Evolutionary conservation across 2,797 vertebrate species (phyloP).

Genomic region (Mormyrops boulengeri): DNA sequence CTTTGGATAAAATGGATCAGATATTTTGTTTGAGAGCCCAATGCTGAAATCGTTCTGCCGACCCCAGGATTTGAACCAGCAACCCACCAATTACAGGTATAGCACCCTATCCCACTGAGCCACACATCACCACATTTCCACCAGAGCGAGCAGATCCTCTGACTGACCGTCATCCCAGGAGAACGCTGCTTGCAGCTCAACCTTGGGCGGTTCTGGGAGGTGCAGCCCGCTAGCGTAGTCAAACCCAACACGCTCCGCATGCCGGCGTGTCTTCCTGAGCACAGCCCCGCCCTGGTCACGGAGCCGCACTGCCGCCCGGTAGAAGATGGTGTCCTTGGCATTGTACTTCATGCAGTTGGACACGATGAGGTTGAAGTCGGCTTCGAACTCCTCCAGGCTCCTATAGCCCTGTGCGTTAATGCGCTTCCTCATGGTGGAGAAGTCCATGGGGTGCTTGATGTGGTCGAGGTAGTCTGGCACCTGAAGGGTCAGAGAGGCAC

Average conservation of each 20-base stretch:
- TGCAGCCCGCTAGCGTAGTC: slow-evolving; percentile 83
- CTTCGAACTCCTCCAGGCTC: slow-evolving; percentile 82
- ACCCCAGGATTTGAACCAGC: neutral
- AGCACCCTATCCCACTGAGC: neutral
- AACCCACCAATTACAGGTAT: neutral
- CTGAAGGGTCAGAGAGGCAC: slow-evolving; percentile 49
- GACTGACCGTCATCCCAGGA: slow-evolving; percentile 90
- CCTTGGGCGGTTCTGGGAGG: slow-evolving; percentile 71
- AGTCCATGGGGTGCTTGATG: slow-evolving; percentile 91
- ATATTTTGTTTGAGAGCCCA: neutral
- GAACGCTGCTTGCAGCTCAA: slow-evolving; percentile 67
- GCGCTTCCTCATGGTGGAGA: slow-evolving; percentile 85
- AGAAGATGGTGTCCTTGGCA: slow-evolving; percentile 91
- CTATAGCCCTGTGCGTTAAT: slow-evolving; percentile 79
- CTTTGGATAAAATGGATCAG: neutral
- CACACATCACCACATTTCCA: neutral
- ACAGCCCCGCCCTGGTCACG: slow-evolving; percentile 87
- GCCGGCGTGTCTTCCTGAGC: slow-evolving; percentile 78
- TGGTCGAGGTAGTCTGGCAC: slow-evolving; percentile 95
- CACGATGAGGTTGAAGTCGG: slow-evolving; percentile 89
- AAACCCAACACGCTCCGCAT: slow-evolving; percentile 78
- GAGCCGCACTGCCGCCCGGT: slow-evolving; percentile 81
- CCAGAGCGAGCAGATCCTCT: neutral
- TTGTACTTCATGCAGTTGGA: slow-evolving; percentile 97
- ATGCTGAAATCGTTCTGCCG: neutral